Base-by-base conservation (phyloP, 2,888 invertebrate species). In the Aleiodes testaceus region DNA sequence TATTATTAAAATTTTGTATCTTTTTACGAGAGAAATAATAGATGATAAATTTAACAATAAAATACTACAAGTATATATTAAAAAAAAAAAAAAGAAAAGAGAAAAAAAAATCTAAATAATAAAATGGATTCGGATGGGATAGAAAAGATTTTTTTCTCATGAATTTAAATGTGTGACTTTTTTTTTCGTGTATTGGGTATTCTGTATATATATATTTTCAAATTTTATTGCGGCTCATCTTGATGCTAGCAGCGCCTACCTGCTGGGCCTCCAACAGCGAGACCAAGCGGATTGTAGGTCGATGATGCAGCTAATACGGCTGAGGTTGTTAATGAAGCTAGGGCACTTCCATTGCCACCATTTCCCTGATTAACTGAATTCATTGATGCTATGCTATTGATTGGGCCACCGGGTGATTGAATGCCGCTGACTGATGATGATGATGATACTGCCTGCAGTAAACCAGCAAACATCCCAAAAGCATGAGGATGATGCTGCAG, bases 251-350 rank as follows among this genome's bases (percentile, higher is more conserved):
- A 84, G 84, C 84, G 91, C 91, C 91, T 92, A 93, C 93, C 92
- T 92, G 92, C 92, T 90, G 93, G 93, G 81, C 87, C 87, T 88
- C 93, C 93, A 81, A 94, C 92, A 86, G 95, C 94, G 85, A 96
- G 91, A 88, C 95, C 94, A 87, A 96, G 91, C 81, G 95, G 95
- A 91, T 95, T 95, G 91, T 95, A 95, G 81, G 95, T 94, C 77
- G 95, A 87, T 59, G 87, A 85, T 68, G 87, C 87, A 74, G 87
- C 86, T 65, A 87, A 79, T 50, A 87, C 87, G 73, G 87, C 87
- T 66, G 87, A 86, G 26, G 85, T 84, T 49, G 87, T 87, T 74
- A 87, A 79, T 66, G 87, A 87, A 66, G 87, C 87, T 66, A 87
- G 79, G 20, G 87, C 85, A 71, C 87, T 86, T 69, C 81, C 82